These are phyloP conservation scores for Oreochromis aureus DNA, from an alignment of 2,113 vertebrate species.

Conservation along the genomic window DNA sequence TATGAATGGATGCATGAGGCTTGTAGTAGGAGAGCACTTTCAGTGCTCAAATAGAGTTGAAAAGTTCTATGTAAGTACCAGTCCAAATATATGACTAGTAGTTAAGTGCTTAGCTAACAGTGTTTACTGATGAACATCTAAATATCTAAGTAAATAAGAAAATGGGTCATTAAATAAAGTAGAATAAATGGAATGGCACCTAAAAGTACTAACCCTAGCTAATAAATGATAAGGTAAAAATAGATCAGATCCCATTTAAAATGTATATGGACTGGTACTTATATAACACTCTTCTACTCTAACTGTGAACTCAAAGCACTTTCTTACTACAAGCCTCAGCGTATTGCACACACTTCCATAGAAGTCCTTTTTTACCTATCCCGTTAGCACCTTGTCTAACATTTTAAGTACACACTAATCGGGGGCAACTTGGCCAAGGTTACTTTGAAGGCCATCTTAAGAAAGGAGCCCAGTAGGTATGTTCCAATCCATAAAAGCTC, in stretches of 20 bases:
- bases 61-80: neutral
- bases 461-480: neutral
- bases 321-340: neutral
- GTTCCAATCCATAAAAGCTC: neutral
- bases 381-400: neutral
- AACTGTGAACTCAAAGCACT: neutral
- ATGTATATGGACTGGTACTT: neutral
- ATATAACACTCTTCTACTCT: neutral
- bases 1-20: neutral
- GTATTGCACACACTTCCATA: neutral
- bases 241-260: neutral
- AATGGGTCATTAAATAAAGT: neutral
- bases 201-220: neutral
- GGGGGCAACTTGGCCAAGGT: neutral
- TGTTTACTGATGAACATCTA: neutral
- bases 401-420: neutral
- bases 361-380: neutral
- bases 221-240: neutral
- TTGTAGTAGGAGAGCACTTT: neutral
- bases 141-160: neutral
- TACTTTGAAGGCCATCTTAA: neutral
- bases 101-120: neutral
- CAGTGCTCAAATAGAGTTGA: neutral
- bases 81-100: neutral
- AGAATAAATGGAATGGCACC: neutral